Evolutionary conservation across 2,888 invertebrate genomes (phyloP).

Genomic region (Pomacea canaliculata): DNA sequence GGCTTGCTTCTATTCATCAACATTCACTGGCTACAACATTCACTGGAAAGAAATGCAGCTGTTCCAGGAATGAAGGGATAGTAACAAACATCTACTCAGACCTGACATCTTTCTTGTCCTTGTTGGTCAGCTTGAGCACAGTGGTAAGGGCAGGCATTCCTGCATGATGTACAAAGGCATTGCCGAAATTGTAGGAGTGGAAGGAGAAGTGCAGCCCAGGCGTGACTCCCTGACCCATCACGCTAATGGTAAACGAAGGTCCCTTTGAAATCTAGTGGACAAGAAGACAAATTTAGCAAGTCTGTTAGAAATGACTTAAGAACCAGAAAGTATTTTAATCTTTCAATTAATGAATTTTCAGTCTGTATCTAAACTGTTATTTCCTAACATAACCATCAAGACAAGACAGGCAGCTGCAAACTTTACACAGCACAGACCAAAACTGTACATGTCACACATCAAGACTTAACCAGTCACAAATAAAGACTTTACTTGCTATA

Average conservation of each 20-base stretch:
- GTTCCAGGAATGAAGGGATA: no score
- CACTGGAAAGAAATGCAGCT: no score
- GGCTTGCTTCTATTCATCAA: no score
- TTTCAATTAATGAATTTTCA: not conserved
- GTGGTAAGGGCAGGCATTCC: constrained; percentile 61
- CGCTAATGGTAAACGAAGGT: constrained; percentile 75
- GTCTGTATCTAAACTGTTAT: not conserved
- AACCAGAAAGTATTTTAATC: not conserved
- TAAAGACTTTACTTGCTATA: no score
- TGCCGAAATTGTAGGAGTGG: constrained; percentile 76
- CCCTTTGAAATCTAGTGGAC: constrained; percentile 77
- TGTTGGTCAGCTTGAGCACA: constrained; percentile 65
- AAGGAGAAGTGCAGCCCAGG: constrained; percentile 77
- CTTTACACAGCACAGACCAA: no score
- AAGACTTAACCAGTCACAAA: no score
- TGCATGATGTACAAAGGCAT: constrained; percentile 73
- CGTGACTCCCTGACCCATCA: constrained; percentile 75
- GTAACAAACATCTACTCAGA: constrained; percentile 22
- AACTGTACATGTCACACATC: no score
- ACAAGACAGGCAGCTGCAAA: no score
- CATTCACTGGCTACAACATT: no score
- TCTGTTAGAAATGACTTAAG: not conserved
- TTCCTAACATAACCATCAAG: no score
- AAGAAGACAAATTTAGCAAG: not conserved
- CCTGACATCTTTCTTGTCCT: constrained; percentile 68